These are phyloP conservation scores for Lobophora halterata DNA, from an alignment of 2,888 invertebrate genomes.

Conservation along the genomic window DNA sequence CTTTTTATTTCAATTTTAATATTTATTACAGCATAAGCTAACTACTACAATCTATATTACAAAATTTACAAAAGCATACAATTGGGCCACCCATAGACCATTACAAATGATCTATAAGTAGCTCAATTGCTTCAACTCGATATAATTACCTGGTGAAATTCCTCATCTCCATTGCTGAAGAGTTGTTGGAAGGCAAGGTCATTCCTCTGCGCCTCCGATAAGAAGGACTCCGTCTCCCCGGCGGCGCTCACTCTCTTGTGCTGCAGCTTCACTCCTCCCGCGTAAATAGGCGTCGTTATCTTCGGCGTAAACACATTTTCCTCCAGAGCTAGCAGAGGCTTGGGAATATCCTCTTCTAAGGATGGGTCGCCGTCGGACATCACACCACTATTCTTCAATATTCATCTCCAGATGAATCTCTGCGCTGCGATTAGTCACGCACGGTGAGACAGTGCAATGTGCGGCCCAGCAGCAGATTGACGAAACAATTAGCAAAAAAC, in stretches of 20 bases:
- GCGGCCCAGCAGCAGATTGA: no score
- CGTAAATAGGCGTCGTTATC: constrained; percentile 67
- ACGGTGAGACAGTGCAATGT: constrained; percentile 5
- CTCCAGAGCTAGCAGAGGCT: constrained; percentile 60
- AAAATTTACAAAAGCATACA: no score
- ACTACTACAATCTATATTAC: no score
- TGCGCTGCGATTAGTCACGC: constrained; percentile 35
- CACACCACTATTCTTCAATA: constrained; percentile 45
- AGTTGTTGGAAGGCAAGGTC: constrained; percentile 69
- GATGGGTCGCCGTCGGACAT: constrained; percentile 80
- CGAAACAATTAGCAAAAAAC: no score
- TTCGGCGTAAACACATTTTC: constrained; percentile 75
- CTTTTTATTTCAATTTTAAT: no score
- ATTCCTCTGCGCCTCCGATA: constrained; percentile 68
- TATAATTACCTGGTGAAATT: constrained; percentile 58
- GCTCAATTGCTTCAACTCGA: no score
- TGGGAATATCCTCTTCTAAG: constrained; percentile 72
- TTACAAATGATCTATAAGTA: no score
- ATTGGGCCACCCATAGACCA: not conserved
- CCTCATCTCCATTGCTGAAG: constrained; percentile 66
- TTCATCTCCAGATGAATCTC: constrained; percentile 25
- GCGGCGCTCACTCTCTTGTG: constrained; percentile 62
- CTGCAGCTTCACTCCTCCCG: constrained; percentile 64
- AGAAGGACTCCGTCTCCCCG: constrained; percentile 65
- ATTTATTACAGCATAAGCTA: no score